These are phyloP conservation scores for Ceratothoa steindachneri DNA, from an alignment of 2,888 invertebrate genomes.

Conservation along the genomic window DNA sequence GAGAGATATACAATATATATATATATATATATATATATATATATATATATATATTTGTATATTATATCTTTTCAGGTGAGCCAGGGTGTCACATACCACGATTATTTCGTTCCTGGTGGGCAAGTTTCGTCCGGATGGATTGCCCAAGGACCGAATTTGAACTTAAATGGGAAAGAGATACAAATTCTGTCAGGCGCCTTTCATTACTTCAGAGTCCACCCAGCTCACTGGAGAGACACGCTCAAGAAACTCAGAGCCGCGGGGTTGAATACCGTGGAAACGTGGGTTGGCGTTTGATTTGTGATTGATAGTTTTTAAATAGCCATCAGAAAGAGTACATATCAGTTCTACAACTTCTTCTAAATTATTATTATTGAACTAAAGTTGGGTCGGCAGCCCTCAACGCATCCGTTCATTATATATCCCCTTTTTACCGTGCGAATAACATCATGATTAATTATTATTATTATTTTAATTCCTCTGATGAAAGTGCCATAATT, in stretches of 20 bases:
- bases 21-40: neutral
- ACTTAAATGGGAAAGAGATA: slow-evolving; percentile 55
- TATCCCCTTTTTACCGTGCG: no score
- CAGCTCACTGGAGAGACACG: slow-evolving; percentile 57
- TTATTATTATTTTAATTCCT: no score
- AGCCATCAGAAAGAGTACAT: neutral
- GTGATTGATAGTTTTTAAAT: neutral
- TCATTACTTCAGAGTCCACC: slow-evolving; percentile 58
- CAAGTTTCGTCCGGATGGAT: slow-evolving; percentile 49
- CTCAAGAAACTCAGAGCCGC: slow-evolving; percentile 57
- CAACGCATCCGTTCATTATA: no score
- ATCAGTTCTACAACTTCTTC: neutral
- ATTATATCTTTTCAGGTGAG: neutral
- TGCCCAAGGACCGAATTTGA: slow-evolving; percentile 48
- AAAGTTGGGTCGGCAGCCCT: no score
- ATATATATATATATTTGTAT: neutral
- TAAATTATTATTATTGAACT: neutral
- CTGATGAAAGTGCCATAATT: no score
- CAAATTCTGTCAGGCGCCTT: slow-evolving; percentile 58
- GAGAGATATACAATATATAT: no score
- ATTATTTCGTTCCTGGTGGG: slow-evolving; percentile 9
- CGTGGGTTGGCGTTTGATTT: no score
- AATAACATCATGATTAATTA: no score
- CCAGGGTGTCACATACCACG: neutral
- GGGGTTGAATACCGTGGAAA: slow-evolving; percentile 58